phyloP scores from a whole-genome alignment of 2,797 vertebrate genomes.

The Brachyalestes nurse region DNA sequence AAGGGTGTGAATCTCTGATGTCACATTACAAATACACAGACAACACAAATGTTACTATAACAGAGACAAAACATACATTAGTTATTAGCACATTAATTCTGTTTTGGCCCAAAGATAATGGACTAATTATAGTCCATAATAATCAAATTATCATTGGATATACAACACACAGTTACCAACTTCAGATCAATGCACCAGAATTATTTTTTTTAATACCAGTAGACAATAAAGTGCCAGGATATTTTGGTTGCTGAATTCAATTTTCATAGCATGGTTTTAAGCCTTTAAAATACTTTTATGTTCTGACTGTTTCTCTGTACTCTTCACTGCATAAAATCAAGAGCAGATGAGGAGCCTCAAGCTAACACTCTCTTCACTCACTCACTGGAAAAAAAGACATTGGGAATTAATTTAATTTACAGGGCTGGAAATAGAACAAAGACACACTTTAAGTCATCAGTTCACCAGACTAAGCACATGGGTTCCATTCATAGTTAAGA shows the following conservation, averaged over 20 bases:
- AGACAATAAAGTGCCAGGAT: not conserved
- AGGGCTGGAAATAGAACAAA: conserved; percentile 19
- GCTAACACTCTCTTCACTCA: not conserved
- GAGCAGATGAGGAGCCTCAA: not conserved
- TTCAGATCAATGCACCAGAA: too few relatives aligned
- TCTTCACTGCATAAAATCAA: not conserved
- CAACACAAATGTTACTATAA: too few relatives aligned
- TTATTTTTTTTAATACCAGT: too few relatives aligned
- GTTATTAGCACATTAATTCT: too few relatives aligned
- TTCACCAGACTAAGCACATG: not conserved
- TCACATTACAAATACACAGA: not conserved
- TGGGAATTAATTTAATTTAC: not conserved
- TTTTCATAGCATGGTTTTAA: not conserved
- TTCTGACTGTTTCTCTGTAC: not conserved
- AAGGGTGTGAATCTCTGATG: not conserved
- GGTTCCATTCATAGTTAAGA: not conserved
- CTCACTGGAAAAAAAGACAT: not conserved
- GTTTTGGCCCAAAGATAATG: too few relatives aligned
- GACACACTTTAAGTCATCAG: not conserved
- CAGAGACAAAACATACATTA: too few relatives aligned
- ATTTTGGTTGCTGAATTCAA: not conserved
- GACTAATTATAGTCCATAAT: too few relatives aligned
- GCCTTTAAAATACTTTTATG: not conserved
- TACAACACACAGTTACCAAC: too few relatives aligned
- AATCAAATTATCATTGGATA: too few relatives aligned